Base-by-base conservation (phyloP, 2,888 invertebrate species). In the Atrina japonica region DNA sequence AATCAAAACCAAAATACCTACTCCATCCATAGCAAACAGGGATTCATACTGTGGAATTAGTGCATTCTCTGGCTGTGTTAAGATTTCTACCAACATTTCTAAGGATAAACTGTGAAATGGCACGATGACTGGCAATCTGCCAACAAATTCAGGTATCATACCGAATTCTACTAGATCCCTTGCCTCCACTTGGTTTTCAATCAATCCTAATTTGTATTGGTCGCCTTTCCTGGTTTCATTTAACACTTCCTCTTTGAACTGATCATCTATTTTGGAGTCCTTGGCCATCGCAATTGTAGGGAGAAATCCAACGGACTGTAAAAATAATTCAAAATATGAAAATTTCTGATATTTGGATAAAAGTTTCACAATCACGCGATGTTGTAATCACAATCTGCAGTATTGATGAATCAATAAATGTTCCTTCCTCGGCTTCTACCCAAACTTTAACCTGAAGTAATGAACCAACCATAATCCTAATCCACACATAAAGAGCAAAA, bases 21-120 rank as follows among this genome's bases (percentile, higher is more conserved):
- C 92, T 90, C 94, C 93, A 84, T 99, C 99, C 95, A 99, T 96
- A 69, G 95, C 95, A 89, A 99, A 95, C 77, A 99, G 92, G 87
- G 97, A 94, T 91, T 98, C 96, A 92, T 97, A 99, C 90, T 99
- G 99, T 6, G 98, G 96, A 73, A 99, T 94, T 90, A 99, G 94
- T 25, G 99, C 98, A 90, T 99, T 99, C 88, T 95, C 95, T 0
- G 99, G 99, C 91, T 99, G 98, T 0, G 98, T 98, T 75, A 99
- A 93, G 92, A 99, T 99, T 90, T 96, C 93, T 60, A 99, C 96
- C 79, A 99, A 93, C 93, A 99, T 95, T 66, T 94, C 94, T 89
- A 95, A 94, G 90, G 95, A 95, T 73, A 99, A 93, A 78, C 97
- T 97, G 91, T 99, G 99, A 93, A 99, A 99, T 69, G 99, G 97